These are phyloP conservation scores for Lasiurus borealis DNA, from an alignment of 2,113 vertebrate species.

Conservation along the genomic window DNA sequence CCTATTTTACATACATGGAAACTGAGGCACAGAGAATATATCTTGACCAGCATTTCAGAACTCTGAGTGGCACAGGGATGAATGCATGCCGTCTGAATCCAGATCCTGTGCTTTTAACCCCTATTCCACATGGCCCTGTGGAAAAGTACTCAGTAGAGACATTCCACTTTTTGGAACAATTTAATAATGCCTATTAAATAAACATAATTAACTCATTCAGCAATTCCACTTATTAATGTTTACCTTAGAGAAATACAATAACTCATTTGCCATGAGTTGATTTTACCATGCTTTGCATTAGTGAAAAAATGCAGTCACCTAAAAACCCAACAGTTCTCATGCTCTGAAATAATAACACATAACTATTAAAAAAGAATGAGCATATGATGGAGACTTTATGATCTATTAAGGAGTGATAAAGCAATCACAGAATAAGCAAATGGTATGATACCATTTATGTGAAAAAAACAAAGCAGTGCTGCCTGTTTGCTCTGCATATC, in stretches of 20 bases:
- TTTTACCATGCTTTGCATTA: not conserved
- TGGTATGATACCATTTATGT: not conserved
- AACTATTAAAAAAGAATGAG: conserved; percentile 1
- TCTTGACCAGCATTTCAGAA: not conserved
- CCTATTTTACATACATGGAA: too few relatives aligned
- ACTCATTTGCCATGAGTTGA: not conserved
- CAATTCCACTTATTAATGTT: conserved; percentile 17
- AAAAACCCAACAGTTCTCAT: not conserved
- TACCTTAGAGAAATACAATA: not conserved
- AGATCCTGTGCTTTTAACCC: not conserved
- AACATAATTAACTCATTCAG: conserved; percentile 25
- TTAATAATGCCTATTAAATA: not conserved
- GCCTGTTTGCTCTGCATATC: not conserved
- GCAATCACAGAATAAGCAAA: conserved; percentile 26
- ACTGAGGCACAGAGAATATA: too few relatives aligned
- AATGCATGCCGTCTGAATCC: not conserved
- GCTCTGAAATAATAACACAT: not conserved
- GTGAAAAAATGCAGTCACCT: not conserved
- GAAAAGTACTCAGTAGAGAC: not conserved
- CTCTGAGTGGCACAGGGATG: not conserved
- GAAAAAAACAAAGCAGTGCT: not conserved
- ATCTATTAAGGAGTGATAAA: not conserved
- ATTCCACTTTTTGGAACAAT: not conserved
- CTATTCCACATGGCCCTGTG: not conserved
- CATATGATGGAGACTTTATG: not conserved